Base-by-base conservation (phyloP, 2,888 invertebrate genomes). In the Aquatica leii region DNA sequence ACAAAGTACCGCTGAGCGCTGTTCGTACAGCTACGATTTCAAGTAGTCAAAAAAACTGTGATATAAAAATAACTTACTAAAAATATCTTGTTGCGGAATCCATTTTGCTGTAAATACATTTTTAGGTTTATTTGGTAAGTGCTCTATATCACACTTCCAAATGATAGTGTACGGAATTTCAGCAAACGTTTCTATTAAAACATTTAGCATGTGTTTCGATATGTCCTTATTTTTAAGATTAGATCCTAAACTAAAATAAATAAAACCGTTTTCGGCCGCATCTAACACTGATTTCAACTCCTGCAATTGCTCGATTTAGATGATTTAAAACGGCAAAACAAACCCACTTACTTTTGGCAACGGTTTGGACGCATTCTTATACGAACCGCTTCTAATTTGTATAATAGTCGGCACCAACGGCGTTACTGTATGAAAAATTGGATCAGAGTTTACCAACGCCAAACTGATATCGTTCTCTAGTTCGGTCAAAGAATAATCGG, bases 401-500 rank as follows among this genome's bases (percentile, higher is more conserved):
- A 81, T 73, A 3, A 79, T 77, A 17, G 77, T 70, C 0, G 79
- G 78, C 40, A 74, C 73, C 18, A 74, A 46, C 0, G 80, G 75
- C 58, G 78, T 73, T 2, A 75, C 51, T n/a, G 64, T 63, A 54
- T 76, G 71, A 56, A 79, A 78, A 55, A 78, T 60, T 0, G 78
- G 77, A 74, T 80, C 74, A 0, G 72, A 69, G 58, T 76, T 77
- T 4, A 77, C 57, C 53, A 81, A 78, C 40, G 79, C 34, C 75
- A 80, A 70, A 54, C 75, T 76, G 17, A 77, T 72, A 49, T 74
- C 74, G 41, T 74, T 71, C 40, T 12, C 11, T 6, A 34, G 12
- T 37, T 37, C 3, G 74, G n/a, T 9, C 66, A 20, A 1, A 34
- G 73, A 64, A 48, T 73, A 69, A 3, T 74, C 64, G 1, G 63